These are phyloP conservation scores for Tympanoctomys barrerae DNA, from an alignment of 2,797 vertebrate species.

Conservation along the genomic window DNA sequence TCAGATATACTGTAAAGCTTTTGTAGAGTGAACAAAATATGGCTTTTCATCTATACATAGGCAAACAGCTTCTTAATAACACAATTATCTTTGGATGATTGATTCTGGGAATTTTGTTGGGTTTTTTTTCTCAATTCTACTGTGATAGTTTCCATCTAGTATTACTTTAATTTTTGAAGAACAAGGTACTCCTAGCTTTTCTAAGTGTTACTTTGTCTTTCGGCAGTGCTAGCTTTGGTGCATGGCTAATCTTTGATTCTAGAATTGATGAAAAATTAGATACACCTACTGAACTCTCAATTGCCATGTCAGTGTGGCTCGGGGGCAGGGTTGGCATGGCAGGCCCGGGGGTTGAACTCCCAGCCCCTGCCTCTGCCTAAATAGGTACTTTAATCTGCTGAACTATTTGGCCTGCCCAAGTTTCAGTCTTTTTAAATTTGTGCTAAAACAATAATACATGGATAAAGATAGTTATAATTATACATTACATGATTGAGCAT, in stretches of 20 bases:
- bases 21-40: slow-evolving; percentile 65
- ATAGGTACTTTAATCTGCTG: too few species aligned
- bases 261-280: slow-evolving; percentile 68
- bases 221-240: neutral
- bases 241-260: neutral
- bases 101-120: slow-evolving; percentile 64
- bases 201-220: slow-evolving; percentile 57
- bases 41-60: slow-evolving; percentile 63
- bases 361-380: too few species aligned
- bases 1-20: slow-evolving; percentile 68
- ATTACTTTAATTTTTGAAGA: slow-evolving; percentile 70
- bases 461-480: neutral
- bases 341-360: too few species aligned
- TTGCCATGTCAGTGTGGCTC: too few species aligned
- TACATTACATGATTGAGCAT: neutral
- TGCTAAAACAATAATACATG: neutral
- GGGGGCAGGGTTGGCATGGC: too few species aligned
- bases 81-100: slow-evolving; percentile 75
- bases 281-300: slow-evolving; percentile 55
- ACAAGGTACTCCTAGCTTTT: slow-evolving; percentile 44
- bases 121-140: slow-evolving; percentile 24
- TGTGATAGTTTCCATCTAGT: slow-evolving; percentile 60
- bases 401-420: too few species aligned
- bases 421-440: neutral
- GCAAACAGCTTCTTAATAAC: slow-evolving; percentile 75